Percentiles rank a stretch among this genome's conserved stretches.
Conservation (phyloP, 2,113 vertebrate species). For the Carettochelys insculpta region DNA sequence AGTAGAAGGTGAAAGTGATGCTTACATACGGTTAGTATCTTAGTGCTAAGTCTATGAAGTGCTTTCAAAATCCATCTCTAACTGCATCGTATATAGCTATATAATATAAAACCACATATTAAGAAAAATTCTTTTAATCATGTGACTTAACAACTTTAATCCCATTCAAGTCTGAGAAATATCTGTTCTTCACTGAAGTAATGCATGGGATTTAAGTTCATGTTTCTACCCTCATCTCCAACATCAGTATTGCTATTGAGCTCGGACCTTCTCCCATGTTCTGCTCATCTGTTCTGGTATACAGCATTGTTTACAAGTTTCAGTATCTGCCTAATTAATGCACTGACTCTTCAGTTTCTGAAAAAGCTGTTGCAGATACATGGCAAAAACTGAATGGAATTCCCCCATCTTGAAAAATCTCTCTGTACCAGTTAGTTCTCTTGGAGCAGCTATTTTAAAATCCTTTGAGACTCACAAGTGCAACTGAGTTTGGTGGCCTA, state of each 20-base stretch:
- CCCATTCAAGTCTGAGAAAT: background rate
- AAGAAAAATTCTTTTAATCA: background rate
- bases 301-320: background rate
- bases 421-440: background rate
- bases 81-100: background rate
- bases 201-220: background rate
- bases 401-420: background rate
- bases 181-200: background rate
- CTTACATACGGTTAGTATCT: background rate
- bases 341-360: background rate
- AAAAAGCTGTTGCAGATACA: background rate
- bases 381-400: background rate
- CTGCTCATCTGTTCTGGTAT: background rate
- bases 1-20: background rate
- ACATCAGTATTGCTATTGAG: background rate
- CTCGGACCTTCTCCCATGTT: background rate
- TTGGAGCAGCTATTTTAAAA: background rate
- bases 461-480: no score
- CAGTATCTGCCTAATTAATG: background rate
- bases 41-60: background rate
- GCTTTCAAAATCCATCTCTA: background rate
- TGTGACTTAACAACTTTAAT: background rate
- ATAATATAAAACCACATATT: background rate
- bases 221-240: background rate
- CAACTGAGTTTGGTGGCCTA: background rate